A percentile compares a stretch with the other conserved stretches of the same genome.
phyloP scores from a whole-genome alignment of 2,113 vertebrate genomes.

The Eidolon helvum region DNA sequence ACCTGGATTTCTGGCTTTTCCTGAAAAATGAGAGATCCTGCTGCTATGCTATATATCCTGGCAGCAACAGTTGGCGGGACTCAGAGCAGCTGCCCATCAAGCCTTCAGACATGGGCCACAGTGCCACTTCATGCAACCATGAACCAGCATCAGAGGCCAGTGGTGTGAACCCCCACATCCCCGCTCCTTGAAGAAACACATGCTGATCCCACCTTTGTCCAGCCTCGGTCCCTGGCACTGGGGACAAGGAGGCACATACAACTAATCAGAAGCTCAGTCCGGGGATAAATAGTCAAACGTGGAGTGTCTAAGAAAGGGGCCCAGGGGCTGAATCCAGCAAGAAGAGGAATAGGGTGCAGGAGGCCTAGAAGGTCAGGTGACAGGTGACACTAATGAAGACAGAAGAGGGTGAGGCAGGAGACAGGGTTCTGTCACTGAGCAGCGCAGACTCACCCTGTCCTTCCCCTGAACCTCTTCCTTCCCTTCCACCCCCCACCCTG shows the following conservation, averaged over 20 bases:
- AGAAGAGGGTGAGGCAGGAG: background rate
- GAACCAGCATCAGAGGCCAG: background rate
- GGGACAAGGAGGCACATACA: too few species aligned
- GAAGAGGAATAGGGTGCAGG: too few species aligned
- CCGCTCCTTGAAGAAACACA: background rate
- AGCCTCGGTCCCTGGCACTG: background rate
- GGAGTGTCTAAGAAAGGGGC: background rate
- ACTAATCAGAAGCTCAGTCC: background rate
- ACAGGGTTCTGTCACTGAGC: too few species aligned
- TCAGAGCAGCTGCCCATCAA: background rate
- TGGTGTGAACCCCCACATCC: background rate
- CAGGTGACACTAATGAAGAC: background rate
- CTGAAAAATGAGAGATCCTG: background rate
- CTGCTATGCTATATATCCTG: background rate
- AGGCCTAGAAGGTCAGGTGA: background rate
- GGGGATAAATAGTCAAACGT: background rate
- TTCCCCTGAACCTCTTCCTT: background rate
- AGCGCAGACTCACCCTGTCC: background rate
- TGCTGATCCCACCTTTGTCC: background rate
- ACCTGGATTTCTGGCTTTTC: conserved; percentile 23
- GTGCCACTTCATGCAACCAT: accelerated
- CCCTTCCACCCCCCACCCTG: background rate
- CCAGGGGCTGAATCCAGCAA: background rate
- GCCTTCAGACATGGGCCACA: background rate
- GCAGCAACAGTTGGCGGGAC: background rate